A percentile compares a stretch with the other conserved stretches of the same genome.
Evolutionary conservation across 2,888 invertebrate species (phyloP).

Genomic region (Cephus nigrinus): DNA sequence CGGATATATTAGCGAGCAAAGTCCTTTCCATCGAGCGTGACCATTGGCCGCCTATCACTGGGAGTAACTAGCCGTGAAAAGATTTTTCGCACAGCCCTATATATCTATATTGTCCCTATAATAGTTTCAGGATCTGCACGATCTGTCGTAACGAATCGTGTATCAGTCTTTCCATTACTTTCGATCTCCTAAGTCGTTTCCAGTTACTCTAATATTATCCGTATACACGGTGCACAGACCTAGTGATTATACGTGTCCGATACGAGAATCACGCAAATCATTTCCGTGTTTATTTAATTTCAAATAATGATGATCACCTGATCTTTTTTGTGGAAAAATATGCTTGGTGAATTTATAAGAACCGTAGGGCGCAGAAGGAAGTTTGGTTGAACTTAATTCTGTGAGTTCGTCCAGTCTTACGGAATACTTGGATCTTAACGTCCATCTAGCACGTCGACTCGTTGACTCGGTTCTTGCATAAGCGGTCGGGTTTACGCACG

Average conservation of each 20-base stretch:
- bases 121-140: conserved; percentile 38
- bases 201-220: background rate
- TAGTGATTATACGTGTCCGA: background rate
- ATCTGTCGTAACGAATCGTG: conserved; percentile 44
- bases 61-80: conserved; percentile 4
- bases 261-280: background rate
- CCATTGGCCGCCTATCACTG: conserved; percentile 56
- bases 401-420: background rate
- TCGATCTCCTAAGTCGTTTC: background rate
- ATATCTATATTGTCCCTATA: background rate
- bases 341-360: too few relatives aligned
- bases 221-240: background rate
- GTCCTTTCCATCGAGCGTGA: conserved; percentile 52
- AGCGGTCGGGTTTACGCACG: conserved; percentile 41
- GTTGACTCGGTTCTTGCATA: conserved; percentile 39
- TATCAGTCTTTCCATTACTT: background rate
- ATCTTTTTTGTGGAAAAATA: too few relatives aligned
- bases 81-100: conserved; percentile 29
- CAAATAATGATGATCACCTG: too few relatives aligned
- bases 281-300: too few relatives aligned
- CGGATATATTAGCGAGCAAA: background rate
- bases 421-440: background rate
- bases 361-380: too few relatives aligned
- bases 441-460: background rate
- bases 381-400: background rate